Percentiles rank a stretch among this genome's conserved stretches.
phyloP scores from a whole-genome alignment of 2,113 vertebrate species.

The Melospiza melodia region DNA sequence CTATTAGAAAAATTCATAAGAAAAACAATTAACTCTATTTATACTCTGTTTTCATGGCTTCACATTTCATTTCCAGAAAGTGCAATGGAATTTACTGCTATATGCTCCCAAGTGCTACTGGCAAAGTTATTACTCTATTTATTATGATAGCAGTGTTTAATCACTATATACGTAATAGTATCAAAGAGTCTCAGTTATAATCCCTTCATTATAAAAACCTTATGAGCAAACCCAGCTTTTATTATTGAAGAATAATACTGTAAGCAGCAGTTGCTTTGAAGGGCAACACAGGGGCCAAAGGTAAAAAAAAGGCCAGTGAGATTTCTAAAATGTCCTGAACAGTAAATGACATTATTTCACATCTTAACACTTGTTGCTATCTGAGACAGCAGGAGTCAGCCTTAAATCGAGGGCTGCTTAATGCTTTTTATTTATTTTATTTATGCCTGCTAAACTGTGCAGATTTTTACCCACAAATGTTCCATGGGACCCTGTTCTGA shows the following conservation, averaged over 20 bases:
- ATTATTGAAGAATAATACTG: not conserved
- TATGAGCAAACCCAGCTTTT: not conserved
- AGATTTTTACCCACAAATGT: no score
- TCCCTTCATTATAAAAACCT: not conserved
- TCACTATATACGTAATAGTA: not conserved
- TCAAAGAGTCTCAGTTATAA: not conserved
- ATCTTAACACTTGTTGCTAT: not conserved
- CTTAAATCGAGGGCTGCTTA: not conserved
- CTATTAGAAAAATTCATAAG: not conserved
- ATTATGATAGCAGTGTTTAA: constrained; percentile 7
- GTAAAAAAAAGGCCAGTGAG: not conserved
- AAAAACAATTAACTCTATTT: not conserved
- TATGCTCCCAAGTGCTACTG: not conserved
- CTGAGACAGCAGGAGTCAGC: not conserved
- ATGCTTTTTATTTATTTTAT: no score
- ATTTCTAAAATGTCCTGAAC: not conserved
- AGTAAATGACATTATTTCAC: not conserved
- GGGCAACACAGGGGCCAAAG: not conserved
- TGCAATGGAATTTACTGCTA: not conserved
- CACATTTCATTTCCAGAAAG: not conserved
- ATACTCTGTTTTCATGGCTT: not conserved
- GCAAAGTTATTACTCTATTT: not conserved
- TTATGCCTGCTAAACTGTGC: no score
- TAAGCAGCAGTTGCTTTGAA: not conserved
- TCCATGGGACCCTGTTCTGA: no score